phyloP scores from a whole-genome alignment of 2,888 invertebrate genomes.

The Chymomyza caudatula region DNA sequence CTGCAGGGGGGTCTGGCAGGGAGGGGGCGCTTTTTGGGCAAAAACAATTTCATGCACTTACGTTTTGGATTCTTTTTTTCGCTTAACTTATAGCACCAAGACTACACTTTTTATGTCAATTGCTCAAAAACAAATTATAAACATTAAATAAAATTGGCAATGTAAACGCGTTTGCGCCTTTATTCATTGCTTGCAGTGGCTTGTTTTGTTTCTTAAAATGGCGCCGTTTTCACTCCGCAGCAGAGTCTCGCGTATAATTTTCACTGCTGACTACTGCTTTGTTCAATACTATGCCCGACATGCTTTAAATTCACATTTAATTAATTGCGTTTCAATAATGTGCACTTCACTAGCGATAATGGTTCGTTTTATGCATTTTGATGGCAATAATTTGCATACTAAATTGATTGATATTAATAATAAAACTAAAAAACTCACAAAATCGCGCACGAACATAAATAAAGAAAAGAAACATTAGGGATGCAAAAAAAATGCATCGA shows the following conservation, averaged over 20 bases:
- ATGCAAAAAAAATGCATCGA: conserved; percentile 20
- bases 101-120: conserved; percentile 41
- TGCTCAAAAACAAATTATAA: conserved; percentile 34
- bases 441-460: conserved; percentile 71
- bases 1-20: not conserved
- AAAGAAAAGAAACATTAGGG: conserved; percentile 72
- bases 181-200: conserved; percentile 55
- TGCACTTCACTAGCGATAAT: conserved; percentile 8
- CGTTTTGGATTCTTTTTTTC: conserved; percentile 22
- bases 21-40: not conserved
- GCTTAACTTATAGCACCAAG: conserved; percentile 19
- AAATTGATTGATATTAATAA: conserved; percentile 40
- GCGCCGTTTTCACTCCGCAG: conserved; percentile 75
- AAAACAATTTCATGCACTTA: conserved; percentile 22
- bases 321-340: conserved; percentile 20
- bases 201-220: conserved; percentile 77
- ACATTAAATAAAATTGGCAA: conserved; percentile 1
- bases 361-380: conserved; percentile 10
- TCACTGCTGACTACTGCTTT: conserved; percentile 57
- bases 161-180: conserved; percentile 3
- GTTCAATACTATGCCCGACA: conserved; percentile 44
- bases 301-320: conserved; percentile 36
- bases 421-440: conserved; percentile 70
- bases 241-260: conserved; percentile 48
- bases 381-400: conserved; percentile 31